These are phyloP conservation scores for Onychostruthus taczanowskii DNA, from an alignment of 2,113 vertebrate genomes.

Conservation along the genomic window DNA sequence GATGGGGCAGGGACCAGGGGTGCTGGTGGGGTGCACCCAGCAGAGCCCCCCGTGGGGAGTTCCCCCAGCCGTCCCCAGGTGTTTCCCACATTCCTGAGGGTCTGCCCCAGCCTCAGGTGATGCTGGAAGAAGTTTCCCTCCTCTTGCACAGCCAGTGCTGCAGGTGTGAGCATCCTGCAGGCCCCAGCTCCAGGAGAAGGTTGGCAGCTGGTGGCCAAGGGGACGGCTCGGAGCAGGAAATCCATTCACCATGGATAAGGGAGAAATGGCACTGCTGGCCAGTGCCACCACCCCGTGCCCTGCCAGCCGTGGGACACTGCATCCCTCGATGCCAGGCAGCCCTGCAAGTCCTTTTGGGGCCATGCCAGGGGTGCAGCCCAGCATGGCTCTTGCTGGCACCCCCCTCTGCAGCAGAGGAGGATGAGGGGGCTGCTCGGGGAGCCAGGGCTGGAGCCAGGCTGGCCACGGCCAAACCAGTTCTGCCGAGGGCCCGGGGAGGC, in stretches of 20 bases:
- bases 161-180: fast-evolving
- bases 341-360: fast-evolving
- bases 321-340: fast-evolving
- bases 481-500: not conserved
- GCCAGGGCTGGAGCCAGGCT: fast-evolving
- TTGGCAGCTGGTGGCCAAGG: fast-evolving
- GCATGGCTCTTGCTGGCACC: fast-evolving
- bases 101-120: not conserved
- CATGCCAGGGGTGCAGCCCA: fast-evolving
- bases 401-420: not conserved
- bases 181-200: fast-evolving
- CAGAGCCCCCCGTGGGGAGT: fast-evolving
- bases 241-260: fast-evolving
- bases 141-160: not conserved
- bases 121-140: not conserved
- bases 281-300: not conserved
- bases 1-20: fast-evolving
- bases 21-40: fast-evolving
- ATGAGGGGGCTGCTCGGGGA: not conserved
- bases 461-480: not conserved
- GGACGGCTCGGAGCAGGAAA: fast-evolving
- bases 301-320: not conserved
- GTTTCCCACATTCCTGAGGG: not conserved
- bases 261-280: not conserved
- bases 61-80: fast-evolving